Conservation (phyloP, 2,888 invertebrate genomes). For the Lochmaea capreae region DNA sequence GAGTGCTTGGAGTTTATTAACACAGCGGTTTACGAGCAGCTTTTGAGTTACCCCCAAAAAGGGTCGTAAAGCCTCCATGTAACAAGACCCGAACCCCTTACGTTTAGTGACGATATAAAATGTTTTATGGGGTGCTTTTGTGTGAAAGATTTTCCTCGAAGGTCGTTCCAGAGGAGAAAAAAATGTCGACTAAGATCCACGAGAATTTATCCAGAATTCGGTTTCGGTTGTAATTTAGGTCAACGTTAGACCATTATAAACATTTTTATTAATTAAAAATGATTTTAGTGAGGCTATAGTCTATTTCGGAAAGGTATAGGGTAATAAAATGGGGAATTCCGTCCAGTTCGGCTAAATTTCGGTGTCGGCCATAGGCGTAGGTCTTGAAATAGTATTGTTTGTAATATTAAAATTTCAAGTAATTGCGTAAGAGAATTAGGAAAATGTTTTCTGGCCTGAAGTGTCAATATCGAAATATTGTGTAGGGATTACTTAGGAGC, state of each 20-base stretch:
- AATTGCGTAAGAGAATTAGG: no score
- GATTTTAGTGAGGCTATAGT: no score
- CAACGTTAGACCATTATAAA: background rate
- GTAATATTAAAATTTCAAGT: no score
- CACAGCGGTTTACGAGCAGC: constrained; percentile 19
- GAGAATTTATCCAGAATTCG: constrained; percentile 1
- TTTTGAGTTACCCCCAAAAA: constrained; percentile 22
- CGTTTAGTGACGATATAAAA: constrained; percentile 28
- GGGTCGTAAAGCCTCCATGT: constrained; percentile 24
- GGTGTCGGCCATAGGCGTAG: no score
- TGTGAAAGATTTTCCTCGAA: constrained; percentile 9
- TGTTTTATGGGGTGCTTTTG: constrained; percentile 18
- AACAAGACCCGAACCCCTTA: constrained; percentile 21
- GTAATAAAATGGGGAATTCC: no score
- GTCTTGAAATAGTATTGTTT: no score
- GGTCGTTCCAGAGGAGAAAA: background rate
- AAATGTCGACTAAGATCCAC: background rate
- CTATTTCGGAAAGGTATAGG: no score
- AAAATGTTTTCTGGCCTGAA: no score
- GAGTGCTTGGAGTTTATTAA: constrained; percentile 29
- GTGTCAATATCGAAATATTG: no score
- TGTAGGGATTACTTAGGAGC: no score
- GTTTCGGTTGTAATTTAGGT: background rate
- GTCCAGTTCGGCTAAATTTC: no score
- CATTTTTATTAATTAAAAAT: no score